A percentile compares a stretch with the other conserved stretches of the same genome.
phyloP scores from a whole-genome alignment of 2,888 invertebrate species.

The Megalurothrips usitatus region DNA sequence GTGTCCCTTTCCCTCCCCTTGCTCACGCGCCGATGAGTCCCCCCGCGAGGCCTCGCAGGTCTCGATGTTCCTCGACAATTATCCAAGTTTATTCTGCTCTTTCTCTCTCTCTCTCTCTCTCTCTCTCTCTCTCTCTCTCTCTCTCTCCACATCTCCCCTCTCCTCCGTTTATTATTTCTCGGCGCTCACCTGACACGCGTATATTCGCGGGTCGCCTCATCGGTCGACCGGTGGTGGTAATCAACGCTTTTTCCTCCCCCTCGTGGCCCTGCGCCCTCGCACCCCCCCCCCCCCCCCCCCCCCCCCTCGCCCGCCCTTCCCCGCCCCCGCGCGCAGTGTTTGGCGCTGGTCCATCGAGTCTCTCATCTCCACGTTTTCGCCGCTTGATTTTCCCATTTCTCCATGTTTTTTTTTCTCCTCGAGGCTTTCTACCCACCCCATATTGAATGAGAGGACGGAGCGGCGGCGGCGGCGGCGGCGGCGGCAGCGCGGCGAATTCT shows the following conservation, averaged over 20 bases:
- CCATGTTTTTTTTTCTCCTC: neutral
- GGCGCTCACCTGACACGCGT: neutral
- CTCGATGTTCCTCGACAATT: conserved; percentile 11
- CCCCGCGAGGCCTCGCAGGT: neutral
- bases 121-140: neutral
- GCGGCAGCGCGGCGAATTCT: neutral
- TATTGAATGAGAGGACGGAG: conserved; percentile 6
- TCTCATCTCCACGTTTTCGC: neutral
- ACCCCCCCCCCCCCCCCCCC: neutral
- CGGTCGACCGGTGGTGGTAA: neutral
- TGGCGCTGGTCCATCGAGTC: neutral
- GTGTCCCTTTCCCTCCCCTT: neutral
- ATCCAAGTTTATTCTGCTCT: neutral
- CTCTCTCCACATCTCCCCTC: neutral
- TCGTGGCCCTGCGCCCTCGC: no score
- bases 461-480: neutral
- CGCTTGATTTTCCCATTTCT: neutral
- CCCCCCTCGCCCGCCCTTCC: neutral
- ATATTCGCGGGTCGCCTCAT: neutral
- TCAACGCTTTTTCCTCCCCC: neutral
- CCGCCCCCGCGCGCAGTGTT: neutral
- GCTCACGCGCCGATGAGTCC: conserved; percentile 8
- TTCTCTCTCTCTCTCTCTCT: neutral
- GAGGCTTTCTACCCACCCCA: neutral
- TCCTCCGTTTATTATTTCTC: neutral